These are phyloP conservation scores for Mesocentrotus franciscanus DNA, from an alignment of 53 echinoderm and acorn worm genomes.

Conservation along the genomic window DNA sequence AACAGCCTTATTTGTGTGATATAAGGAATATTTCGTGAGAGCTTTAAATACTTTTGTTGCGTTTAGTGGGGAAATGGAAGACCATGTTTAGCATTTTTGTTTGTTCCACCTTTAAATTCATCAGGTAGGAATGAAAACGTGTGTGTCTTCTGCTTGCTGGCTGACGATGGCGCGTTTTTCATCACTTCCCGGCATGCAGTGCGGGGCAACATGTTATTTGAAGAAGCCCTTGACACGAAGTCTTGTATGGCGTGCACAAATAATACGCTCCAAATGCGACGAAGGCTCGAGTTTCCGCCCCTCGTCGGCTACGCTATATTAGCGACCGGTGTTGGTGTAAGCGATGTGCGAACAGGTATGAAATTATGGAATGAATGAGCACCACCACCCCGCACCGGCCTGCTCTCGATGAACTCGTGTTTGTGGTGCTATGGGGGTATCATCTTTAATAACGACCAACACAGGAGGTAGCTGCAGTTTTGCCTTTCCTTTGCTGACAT, in stretches of 20 bases:
- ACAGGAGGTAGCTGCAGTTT: background rate
- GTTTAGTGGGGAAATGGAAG: background rate
- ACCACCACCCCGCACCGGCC: background rate
- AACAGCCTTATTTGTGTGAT: too few species aligned
- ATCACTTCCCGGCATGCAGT: slow-evolving; percentile 62
- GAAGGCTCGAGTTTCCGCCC: slow-evolving; percentile 28
- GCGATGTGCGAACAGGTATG: slow-evolving; percentile 59
- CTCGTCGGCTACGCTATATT: slow-evolving; percentile 47
- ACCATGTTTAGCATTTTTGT: background rate
- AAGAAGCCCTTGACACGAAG: slow-evolving; percentile 62
- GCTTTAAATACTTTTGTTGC: background rate
- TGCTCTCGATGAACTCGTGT: background rate
- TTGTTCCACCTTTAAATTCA: slow-evolving; percentile 16
- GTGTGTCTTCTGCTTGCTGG: background rate
- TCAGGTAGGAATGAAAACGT: slow-evolving; percentile 35
- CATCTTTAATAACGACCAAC: background rate
- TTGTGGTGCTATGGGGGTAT: slow-evolving; percentile 13
- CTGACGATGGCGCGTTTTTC: slow-evolving; percentile 56
- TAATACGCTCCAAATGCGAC: slow-evolving; percentile 64
- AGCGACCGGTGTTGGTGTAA: slow-evolving; percentile 45
- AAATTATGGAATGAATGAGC: slow-evolving; percentile 43
- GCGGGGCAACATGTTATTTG: slow-evolving; percentile 64
- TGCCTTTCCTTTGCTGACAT: background rate
- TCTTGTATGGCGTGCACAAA: slow-evolving; percentile 63
- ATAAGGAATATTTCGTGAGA: background rate